A percentile compares a stretch with the other conserved stretches of the same genome.
Evolutionary conservation across 2,888 invertebrate species (phyloP).

Genomic region (Stenodera caucasica): DNA sequence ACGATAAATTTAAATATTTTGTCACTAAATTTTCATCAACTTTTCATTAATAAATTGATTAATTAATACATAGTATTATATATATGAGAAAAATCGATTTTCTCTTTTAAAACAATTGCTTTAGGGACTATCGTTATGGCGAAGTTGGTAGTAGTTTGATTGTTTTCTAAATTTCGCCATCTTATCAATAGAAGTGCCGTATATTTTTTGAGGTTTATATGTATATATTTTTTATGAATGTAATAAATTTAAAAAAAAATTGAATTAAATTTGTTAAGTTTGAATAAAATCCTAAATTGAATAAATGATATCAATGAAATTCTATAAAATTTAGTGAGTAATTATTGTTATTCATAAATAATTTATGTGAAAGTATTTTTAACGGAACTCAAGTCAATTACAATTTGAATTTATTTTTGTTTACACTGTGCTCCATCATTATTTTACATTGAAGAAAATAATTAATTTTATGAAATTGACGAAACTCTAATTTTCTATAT

Average conservation of each 20-base stretch:
- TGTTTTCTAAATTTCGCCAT: slow-evolving; percentile 7
- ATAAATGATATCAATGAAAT: neutral
- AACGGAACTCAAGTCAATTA: slow-evolving; percentile 14
- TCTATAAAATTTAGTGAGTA: neutral
- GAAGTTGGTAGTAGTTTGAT: neutral
- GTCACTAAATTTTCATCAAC: too few relatives aligned
- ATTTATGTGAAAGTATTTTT: neutral
- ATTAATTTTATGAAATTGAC: neutral
- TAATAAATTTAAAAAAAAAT: neutral
- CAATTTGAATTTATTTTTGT: slow-evolving; percentile 24
- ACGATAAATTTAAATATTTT: too few relatives aligned
- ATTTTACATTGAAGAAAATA: neutral
- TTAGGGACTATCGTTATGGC: neutral
- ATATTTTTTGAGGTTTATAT: neutral
- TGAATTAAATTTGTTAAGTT: neutral
- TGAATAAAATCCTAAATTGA: neutral
- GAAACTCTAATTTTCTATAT: slow-evolving; percentile 4
- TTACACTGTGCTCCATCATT: slow-evolving; percentile 16
- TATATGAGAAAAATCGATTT: neutral
- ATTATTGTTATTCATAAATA: neutral
- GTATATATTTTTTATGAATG: slow-evolving; percentile 4
- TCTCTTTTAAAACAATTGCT: neutral
- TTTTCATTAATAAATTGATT: too few relatives aligned
- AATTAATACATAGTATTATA: too few relatives aligned
- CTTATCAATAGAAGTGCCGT: neutral